Base-by-base conservation (phyloP, 2,888 invertebrate species). In the Thera britannica region DNA sequence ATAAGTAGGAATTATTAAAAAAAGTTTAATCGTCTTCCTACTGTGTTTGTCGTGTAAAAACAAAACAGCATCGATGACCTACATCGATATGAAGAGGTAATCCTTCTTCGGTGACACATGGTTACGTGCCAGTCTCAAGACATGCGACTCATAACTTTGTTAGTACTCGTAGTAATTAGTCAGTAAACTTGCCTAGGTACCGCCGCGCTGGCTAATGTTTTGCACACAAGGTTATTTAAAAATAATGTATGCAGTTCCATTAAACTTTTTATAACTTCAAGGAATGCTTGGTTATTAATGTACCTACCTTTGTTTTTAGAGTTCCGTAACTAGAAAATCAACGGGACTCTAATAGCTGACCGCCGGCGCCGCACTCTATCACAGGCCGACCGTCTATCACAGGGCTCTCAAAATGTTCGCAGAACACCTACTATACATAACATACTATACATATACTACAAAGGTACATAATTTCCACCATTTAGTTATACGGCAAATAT, bases 61-160 rank as follows among this genome's bases (percentile, higher is more conserved):
- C 11, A 36, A 51, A 72, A 68, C 72, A 75, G 77, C 79, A 76
- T 67, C 57, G 83, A 83, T 85, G 84, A 82, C 86, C 85, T 84
- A 80, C 73, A 83, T 73, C 75, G 83, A 84, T 84, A 81, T n/a
- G 77, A 67, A 68, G 66, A 54, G 6, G 41, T 62, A 70, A 72
- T 70, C 65, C 58, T 63, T 69, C 62, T 65, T 75, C 51, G 65
- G 72, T 76, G 72, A 75, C 77, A 75, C 70, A 70, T 65, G 63
- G 57, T 73, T 75, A 75, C 77, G 74, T 73, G 74, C 69, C 54
- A 59, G 67, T 52, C 56, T 41, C 62, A 67, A 80, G 66, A 67
- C 71, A 71, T 81, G 81, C 79, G 46, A 81, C 72, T 77, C 58
- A 74, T 70, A 69, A 70, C 62, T 72, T 34, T 73, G 65, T 71